Percentiles rank a stretch among this genome's conserved stretches.
Conservation (phyloP, 2,113 vertebrate species). For the Jaculus jaculus region DNA sequence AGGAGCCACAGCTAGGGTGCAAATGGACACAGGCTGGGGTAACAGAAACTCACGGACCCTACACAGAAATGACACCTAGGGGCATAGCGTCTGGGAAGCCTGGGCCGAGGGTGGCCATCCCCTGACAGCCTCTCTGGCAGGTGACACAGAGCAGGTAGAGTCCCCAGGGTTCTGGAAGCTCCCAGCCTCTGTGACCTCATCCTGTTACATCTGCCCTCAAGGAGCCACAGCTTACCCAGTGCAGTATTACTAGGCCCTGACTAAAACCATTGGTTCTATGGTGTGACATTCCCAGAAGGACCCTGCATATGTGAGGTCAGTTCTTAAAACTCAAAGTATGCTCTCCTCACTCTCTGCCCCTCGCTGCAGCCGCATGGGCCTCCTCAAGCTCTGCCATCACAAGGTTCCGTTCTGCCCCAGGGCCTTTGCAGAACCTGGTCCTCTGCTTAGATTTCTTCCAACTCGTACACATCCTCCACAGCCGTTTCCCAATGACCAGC, state of each 20-base stretch:
- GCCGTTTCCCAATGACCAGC: no score
- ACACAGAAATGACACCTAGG: rapidly evolving
- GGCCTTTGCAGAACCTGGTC: background rate
- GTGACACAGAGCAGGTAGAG: background rate
- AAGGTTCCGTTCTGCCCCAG: background rate
- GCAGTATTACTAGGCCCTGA: background rate
- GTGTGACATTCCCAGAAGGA: background rate
- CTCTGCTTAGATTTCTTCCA: background rate
- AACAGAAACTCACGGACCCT: rapidly evolving
- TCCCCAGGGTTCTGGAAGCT: constrained; percentile 37
- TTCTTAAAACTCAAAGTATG: background rate
- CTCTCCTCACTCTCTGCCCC: background rate
- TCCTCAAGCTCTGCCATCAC: background rate
- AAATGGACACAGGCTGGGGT: background rate
- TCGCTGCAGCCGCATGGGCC: background rate
- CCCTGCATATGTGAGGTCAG: background rate
- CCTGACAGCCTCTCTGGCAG: background rate
- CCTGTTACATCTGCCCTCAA: background rate
- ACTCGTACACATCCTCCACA: background rate
- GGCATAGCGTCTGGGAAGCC: background rate
- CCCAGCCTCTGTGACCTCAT: constrained; percentile 58
- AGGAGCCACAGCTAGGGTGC: background rate
- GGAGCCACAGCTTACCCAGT: background rate
- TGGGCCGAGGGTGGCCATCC: background rate
- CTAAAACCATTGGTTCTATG: background rate